Evolutionary conservation across 2,113 vertebrate species (phyloP).

Genomic region (Pollimyrus isidori): DNA sequence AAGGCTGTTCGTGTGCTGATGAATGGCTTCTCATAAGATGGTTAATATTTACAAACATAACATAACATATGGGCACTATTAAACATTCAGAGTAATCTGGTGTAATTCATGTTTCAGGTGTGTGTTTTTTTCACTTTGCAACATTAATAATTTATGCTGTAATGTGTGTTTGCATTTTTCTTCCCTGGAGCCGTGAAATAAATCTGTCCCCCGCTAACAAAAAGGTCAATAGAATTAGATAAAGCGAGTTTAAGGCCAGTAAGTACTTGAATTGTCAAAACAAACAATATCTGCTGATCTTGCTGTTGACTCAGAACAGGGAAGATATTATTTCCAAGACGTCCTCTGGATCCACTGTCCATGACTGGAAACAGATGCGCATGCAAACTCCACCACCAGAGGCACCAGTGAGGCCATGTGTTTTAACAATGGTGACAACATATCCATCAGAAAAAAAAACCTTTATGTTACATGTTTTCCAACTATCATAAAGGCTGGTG

Average conservation of each 20-base stretch:
- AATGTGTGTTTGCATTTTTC: background rate
- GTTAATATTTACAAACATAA: background rate
- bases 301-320: background rate
- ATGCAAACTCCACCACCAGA: background rate
- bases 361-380: background rate
- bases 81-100: background rate
- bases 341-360: background rate
- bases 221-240: slow-evolving; percentile 6
- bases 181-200: background rate
- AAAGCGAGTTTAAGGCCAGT: background rate
- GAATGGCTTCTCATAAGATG: background rate
- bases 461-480: background rate
- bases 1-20: background rate
- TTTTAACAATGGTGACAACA: background rate
- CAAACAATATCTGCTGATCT: background rate
- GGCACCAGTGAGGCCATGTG: background rate
- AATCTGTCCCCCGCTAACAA: background rate
- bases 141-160: slow-evolving; percentile 1
- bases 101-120: background rate
- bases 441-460: background rate
- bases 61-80: background rate
- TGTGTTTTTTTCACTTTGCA: background rate
- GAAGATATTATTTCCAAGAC: background rate
- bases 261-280: background rate
- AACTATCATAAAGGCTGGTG: background rate